Conservation (phyloP, 2,888 invertebrate species). For the Gymnosoma rotundatum region DNA sequence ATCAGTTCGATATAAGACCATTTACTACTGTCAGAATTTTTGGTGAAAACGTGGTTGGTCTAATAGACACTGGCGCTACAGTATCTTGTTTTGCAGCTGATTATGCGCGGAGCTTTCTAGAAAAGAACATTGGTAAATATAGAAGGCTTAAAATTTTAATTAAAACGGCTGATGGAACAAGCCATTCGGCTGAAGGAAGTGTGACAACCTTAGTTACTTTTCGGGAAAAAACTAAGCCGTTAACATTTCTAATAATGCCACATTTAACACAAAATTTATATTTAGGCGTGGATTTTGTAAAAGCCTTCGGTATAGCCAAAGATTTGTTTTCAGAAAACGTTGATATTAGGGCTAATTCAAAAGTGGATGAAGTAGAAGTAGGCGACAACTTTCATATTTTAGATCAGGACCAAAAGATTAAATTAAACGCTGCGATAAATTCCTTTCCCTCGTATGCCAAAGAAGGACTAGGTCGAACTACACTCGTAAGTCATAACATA, state of each 20-base stretch:
- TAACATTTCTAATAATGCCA: neutral
- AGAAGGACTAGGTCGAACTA: constrained; percentile 27
- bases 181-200: no score
- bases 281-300: constrained; percentile 36
- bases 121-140: no score
- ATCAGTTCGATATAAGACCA: constrained; percentile 2
- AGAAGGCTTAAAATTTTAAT: no score
- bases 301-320: constrained; percentile 16
- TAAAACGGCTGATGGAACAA: no score
- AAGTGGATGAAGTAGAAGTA: neutral
- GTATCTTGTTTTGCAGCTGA: no score
- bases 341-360: neutral
- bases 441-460: constrained; percentile 24
- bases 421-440: constrained; percentile 10
- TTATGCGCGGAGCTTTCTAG: no score
- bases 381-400: constrained; percentile 7
- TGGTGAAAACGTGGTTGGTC: no score
- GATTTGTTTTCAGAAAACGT: constrained; percentile 14
- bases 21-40: neutral
- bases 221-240: neutral
- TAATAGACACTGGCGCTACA: no score
- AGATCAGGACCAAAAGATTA: neutral
- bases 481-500: neutral
- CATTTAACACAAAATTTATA: constrained; percentile 37
- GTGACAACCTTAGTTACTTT: neutral